A percentile compares a stretch with the other conserved stretches of the same genome.
Conservation (phyloP, 2,113 vertebrate species). For the Galbula dea region DNA sequence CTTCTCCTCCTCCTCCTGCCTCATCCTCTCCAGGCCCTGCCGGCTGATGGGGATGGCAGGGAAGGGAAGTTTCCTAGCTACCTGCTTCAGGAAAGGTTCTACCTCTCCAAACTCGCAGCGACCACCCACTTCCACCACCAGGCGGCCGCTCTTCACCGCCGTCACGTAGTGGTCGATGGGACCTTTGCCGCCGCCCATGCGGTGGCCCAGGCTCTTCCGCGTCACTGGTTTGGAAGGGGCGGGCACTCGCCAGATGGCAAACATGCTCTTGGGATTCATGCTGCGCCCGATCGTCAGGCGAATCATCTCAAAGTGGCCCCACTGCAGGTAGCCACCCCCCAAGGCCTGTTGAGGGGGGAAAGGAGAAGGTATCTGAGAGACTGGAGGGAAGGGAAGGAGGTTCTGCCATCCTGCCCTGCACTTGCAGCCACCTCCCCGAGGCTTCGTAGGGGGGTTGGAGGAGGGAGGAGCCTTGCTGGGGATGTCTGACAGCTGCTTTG, state of each 20-base stretch:
- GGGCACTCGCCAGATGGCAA: constrained; percentile 86
- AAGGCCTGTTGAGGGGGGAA: constrained; percentile 77
- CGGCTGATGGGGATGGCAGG: constrained; percentile 82
- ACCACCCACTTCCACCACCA: constrained; percentile 90
- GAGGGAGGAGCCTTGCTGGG: not conserved
- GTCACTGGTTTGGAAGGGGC: constrained; percentile 87
- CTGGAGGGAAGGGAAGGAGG: not conserved
- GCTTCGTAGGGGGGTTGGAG: accelerated
- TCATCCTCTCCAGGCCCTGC: constrained; percentile 72
- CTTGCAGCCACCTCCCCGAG: accelerated
- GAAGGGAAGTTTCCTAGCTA: constrained; percentile 90
- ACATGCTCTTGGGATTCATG: constrained; percentile 82
- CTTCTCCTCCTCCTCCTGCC: constrained; percentile 66
- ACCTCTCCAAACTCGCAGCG: constrained; percentile 83
- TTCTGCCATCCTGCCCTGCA: accelerated
- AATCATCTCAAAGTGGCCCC: constrained; percentile 97
- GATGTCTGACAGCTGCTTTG: not conserved
- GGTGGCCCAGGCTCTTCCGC: constrained; percentile 86
- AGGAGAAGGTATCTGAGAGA: not conserved
- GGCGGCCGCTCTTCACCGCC: constrained; percentile 77
- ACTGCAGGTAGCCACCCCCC: constrained; percentile 90
- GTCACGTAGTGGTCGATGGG: constrained; percentile 91
- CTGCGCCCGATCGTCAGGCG: constrained; percentile 87
- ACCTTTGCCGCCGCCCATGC: constrained; percentile 96
- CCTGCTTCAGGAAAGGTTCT: constrained; percentile 72